Conservation (phyloP, 1,140 invertebrate genomes). For the Propsilocerus akamusi region DNA sequence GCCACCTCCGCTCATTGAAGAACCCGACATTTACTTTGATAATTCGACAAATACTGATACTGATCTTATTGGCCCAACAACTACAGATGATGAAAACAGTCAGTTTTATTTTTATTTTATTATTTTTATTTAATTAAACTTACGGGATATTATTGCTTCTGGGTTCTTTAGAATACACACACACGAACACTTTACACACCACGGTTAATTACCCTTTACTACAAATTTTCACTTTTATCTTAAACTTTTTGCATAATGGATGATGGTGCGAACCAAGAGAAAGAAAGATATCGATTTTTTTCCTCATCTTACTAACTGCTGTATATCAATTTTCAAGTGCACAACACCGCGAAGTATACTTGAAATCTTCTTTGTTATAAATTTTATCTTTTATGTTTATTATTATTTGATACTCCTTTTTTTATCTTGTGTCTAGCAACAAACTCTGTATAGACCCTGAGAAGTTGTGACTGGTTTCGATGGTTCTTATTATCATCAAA, state of each 20-base stretch:
- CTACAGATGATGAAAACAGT: neutral
- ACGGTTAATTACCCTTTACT: no score
- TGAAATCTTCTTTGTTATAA: no score
- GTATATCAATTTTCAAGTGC: neutral
- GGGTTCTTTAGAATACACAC: neutral
- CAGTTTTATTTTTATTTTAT: neutral
- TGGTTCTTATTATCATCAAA: no score
- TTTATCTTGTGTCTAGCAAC: no score
- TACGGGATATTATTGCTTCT: neutral
- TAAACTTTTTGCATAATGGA: neutral
- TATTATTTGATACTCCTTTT: no score
- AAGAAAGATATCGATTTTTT: neutral
- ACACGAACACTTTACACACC: no score
- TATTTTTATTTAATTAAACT: constrained; percentile 1
- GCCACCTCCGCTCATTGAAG: neutral
- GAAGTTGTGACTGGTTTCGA: no score
- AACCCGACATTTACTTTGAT: neutral
- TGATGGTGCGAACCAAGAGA: neutral
- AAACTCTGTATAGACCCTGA: no score
- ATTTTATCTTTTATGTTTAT: no score
- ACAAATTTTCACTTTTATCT: no score
- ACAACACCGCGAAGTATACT: no score
- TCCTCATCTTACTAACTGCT: neutral
- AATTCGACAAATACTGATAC: neutral
- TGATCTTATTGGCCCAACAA: neutral